phyloP scores from a whole-genome alignment of 2,113 vertebrate species.

The Rhinopomastus cyanomelas region DNA sequence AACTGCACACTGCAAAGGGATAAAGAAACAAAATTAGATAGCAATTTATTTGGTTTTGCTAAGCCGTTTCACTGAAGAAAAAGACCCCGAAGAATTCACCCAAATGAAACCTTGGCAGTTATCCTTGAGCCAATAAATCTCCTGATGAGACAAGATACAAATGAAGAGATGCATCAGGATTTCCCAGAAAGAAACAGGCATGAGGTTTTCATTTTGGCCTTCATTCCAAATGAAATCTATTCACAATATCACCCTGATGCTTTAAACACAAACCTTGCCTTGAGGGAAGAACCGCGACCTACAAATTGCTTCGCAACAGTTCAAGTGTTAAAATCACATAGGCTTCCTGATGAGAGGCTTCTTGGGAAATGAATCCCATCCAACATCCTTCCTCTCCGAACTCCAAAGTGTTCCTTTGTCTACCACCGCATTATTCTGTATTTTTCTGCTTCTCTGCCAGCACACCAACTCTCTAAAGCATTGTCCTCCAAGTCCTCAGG shows the following conservation, averaged over 20 bases:
- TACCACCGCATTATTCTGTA: background rate
- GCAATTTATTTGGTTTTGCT: background rate
- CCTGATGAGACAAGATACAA: background rate
- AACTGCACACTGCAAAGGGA: background rate
- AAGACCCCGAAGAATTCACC: background rate
- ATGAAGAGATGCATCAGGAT: background rate
- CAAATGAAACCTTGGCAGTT: conserved; percentile 1
- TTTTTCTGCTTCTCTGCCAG: background rate
- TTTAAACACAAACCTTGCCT: conserved; percentile 41
- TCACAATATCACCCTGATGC: conserved; percentile 25
- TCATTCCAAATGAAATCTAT: conserved; percentile 30
- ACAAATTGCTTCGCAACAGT: conserved; percentile 36
- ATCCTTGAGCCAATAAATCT: background rate
- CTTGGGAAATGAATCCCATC: background rate
- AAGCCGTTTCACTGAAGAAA: conserved; percentile 17
- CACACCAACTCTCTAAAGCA: background rate
- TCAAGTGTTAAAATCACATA: conserved; percentile 20
- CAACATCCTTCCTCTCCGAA: background rate
- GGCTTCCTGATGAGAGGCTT: conserved; percentile 8
- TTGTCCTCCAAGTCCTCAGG: background rate
- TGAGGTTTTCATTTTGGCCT: background rate
- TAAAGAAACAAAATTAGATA: conserved; percentile 25
- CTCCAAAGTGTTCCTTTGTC: background rate
- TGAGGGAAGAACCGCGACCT: conserved; percentile 18
- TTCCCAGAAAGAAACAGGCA: background rate